Conservation (phyloP, 1,140 invertebrate genomes). For the Heliothis subflexa region DNA sequence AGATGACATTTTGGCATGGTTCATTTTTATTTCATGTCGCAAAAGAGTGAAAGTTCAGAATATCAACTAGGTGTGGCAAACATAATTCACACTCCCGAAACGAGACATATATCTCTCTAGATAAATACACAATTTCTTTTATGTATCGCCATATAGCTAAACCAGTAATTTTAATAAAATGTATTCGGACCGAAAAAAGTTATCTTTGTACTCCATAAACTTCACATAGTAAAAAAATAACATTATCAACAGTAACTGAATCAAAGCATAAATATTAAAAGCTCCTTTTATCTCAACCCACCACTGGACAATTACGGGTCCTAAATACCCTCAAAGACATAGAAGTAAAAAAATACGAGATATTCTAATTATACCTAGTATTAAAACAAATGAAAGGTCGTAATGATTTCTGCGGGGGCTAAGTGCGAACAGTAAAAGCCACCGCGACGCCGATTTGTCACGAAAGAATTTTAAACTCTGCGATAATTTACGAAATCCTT, state of each 20-base stretch:
- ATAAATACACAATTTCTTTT: no score
- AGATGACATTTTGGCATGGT: no score
- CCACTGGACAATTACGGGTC: not conserved
- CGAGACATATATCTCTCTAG: no score
- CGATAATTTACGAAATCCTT: conserved; percentile 43
- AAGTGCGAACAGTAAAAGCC: not conserved
- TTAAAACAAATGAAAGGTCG: conserved; percentile 28
- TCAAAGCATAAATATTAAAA: not conserved
- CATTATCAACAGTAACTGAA: not conserved
- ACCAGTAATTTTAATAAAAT: no score
- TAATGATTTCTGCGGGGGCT: conserved; percentile 2
- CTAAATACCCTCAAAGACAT: not conserved
- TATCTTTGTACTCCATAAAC: no score
- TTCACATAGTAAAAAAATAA: not conserved
- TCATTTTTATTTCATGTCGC: no score
- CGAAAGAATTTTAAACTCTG: conserved; percentile 33
- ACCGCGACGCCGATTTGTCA: conserved; percentile 21
- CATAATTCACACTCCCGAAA: no score
- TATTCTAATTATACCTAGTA: conserved; percentile 5
- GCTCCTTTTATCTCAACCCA: not conserved
- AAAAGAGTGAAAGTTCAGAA: no score
- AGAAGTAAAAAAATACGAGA: conserved; percentile 12
- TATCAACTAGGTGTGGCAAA: no score
- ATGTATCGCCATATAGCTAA: no score
- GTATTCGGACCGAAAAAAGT: no score